Evolutionary conservation across 1,140 invertebrate genomes (phyloP).

Genomic region (Scaptomyza graminum): DNA sequence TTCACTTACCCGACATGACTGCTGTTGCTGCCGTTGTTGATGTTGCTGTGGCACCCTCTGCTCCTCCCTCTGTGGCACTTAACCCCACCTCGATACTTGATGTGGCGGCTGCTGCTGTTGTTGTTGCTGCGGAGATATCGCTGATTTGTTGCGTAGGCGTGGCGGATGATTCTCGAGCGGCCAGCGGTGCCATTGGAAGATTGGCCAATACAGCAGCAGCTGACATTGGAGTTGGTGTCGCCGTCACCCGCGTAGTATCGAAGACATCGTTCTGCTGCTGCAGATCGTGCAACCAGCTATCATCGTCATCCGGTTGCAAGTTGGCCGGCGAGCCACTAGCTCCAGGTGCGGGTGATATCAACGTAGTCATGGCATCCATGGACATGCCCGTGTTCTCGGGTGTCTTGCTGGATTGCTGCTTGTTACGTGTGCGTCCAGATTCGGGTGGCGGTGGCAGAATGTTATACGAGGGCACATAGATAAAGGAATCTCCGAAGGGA

Average conservation of each 20-base stretch:
- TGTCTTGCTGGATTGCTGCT: conserved; percentile 63
- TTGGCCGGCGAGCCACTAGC: conserved; percentile 49
- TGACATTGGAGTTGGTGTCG: conserved; percentile 46
- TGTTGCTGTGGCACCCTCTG: conserved; percentile 2
- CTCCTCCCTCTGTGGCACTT: conserved; percentile 12
- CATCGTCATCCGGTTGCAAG: conserved; percentile 65
- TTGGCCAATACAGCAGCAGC: conserved; percentile 31
- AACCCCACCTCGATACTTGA: conserved; percentile 49
- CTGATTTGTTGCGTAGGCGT: conserved; percentile 72
- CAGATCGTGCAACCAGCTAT: conserved; percentile 76
- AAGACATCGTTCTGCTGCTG: conserved; percentile 80
- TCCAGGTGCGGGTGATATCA: conserved; percentile 59
- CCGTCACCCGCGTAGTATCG: conserved; percentile 71
- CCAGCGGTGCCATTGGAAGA: conserved; percentile 69
- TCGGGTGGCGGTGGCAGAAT: conserved; percentile 88
- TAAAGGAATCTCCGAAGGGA: conserved; percentile 93
- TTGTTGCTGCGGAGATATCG: conserved; percentile 36
- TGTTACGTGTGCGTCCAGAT: conserved; percentile 77
- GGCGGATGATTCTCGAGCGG: conserved; percentile 69
- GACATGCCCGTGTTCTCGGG: conserved; percentile 16
- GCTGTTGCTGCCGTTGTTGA: conserved; percentile 22
- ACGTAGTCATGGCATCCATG: conserved; percentile 58
- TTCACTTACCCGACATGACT: conserved; percentile 60
- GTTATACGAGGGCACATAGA: conserved; percentile 85
- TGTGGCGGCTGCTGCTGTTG: conserved; percentile 2